Evolutionary conservation across 2,888 invertebrate genomes (phyloP).

Genomic region (Hypomecis punctinalis): DNA sequence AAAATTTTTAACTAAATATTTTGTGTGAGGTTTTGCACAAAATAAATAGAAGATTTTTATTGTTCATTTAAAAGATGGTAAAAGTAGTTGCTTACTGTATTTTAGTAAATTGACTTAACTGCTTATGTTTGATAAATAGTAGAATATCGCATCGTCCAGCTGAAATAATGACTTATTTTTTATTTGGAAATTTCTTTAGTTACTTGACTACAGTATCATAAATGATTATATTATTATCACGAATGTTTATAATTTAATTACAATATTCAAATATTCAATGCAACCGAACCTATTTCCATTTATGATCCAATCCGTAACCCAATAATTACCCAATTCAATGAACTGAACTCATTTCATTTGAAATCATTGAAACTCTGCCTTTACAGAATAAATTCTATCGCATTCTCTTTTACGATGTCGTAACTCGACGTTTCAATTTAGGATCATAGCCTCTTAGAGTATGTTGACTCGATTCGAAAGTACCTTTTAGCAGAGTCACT

Average conservation of each 20-base stretch:
- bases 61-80: no score
- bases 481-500: conserved; percentile 30
- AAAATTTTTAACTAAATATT: no score
- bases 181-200: no score
- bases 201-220: no score
- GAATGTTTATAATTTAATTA: not conserved
- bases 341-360: conserved; percentile 12
- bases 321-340: conserved; percentile 24
- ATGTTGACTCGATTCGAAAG: conserved; percentile 1
- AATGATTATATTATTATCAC: no score
- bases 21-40: no score
- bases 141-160: no score
- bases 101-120: no score
- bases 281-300: not conserved
- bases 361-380: conserved; percentile 12
- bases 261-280: conserved; percentile 2
- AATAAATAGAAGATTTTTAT: no score
- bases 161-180: no score
- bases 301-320: conserved; percentile 5
- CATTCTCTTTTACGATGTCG: conserved; percentile 30
- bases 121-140: no score
- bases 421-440: conserved; percentile 36
- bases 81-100: no score
- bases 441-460: conserved; percentile 15
- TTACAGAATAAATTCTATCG: conserved; percentile 13